A percentile compares a stretch with the other conserved stretches of the same genome.
These are phyloP conservation scores for Oxystoma pomonae DNA, from an alignment of 2,888 invertebrate genomes.

Conservation along the genomic window DNA sequence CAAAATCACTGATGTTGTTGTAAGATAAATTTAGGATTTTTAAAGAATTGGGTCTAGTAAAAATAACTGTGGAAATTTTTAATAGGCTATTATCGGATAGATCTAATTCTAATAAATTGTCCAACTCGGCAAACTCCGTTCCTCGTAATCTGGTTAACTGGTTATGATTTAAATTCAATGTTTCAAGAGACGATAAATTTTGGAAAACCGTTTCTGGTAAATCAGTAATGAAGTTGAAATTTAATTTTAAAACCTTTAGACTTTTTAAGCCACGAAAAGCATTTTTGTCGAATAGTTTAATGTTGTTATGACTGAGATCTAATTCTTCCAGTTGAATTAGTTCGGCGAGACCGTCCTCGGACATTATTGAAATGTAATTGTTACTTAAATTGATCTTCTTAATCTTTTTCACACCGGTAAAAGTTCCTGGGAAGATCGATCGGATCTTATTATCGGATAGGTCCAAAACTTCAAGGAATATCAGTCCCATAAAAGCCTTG, in stretches of 20 bases:
- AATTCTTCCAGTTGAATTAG: conserved; percentile 35
- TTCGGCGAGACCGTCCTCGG: conserved; percentile 40
- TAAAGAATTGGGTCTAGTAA: conserved; percentile 30
- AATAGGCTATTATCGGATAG: conserved; percentile 33
- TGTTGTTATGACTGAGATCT: conserved; percentile 38
- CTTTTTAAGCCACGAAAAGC: conserved; percentile 30
- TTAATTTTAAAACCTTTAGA: conserved; percentile 35
- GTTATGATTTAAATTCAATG: conserved; percentile 37
- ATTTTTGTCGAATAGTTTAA: conserved; percentile 29
- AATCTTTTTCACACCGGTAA: conserved; percentile 43
- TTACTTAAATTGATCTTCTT: conserved; percentile 36
- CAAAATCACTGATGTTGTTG: conserved; percentile 36
- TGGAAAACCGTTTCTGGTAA: conserved; percentile 35
- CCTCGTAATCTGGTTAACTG: conserved; percentile 27
- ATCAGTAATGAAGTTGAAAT: conserved; percentile 33
- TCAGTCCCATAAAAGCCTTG: conserved; percentile 42
- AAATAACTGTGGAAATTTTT: conserved; percentile 25
- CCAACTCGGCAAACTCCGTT: conserved; percentile 35
- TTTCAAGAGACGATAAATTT: conserved; percentile 33
- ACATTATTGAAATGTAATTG: conserved; percentile 39
- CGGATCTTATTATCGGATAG: conserved; percentile 39
- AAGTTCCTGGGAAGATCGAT: conserved; percentile 39
- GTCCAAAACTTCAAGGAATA: conserved; percentile 39
- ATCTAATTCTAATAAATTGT: conserved; percentile 34
- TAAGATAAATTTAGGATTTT: conserved; percentile 34